These are phyloP conservation scores for Salminus brasiliensis DNA, from an alignment of 2,113 vertebrate species.

Conservation along the genomic window DNA sequence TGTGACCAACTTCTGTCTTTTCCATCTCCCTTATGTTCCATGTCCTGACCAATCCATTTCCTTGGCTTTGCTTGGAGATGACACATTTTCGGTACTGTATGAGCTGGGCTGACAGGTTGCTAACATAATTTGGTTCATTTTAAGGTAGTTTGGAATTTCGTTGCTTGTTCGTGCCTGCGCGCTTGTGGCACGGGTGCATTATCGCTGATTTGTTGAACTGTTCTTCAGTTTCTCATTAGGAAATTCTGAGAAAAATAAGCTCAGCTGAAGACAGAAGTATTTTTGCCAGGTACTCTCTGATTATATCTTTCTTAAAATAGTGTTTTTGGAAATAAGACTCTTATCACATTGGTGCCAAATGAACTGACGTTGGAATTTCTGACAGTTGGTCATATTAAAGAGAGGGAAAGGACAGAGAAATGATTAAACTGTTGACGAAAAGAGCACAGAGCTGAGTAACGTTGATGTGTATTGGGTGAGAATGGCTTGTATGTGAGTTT, in stretches of 20 bases:
- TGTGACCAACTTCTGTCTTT: background rate
- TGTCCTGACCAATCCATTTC: background rate
- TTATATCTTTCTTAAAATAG: constrained; percentile 36
- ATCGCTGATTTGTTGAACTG: background rate
- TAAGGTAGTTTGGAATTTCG: background rate
- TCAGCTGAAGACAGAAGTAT: constrained; percentile 7
- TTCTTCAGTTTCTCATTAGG: background rate
- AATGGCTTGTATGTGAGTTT: constrained; percentile 10
- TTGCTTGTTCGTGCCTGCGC: background rate
- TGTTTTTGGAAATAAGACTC: constrained; percentile 42
- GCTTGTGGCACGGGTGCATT: background rate
- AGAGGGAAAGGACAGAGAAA: background rate
- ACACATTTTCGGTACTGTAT: background rate
- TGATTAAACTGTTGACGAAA: background rate
- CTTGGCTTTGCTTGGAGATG: background rate
- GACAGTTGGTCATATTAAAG: background rate
- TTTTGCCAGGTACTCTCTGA: background rate
- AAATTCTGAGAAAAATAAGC: background rate
- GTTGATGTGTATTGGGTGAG: background rate
- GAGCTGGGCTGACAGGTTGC: background rate
- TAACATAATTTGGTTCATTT: background rate
- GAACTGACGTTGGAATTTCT: constrained; percentile 23
- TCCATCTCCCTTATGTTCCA: background rate
- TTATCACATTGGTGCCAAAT: constrained; percentile 53
- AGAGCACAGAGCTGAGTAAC: background rate